Base-by-base conservation (phyloP, 2,888 invertebrate species). In the Aphidius colemani region DNA sequence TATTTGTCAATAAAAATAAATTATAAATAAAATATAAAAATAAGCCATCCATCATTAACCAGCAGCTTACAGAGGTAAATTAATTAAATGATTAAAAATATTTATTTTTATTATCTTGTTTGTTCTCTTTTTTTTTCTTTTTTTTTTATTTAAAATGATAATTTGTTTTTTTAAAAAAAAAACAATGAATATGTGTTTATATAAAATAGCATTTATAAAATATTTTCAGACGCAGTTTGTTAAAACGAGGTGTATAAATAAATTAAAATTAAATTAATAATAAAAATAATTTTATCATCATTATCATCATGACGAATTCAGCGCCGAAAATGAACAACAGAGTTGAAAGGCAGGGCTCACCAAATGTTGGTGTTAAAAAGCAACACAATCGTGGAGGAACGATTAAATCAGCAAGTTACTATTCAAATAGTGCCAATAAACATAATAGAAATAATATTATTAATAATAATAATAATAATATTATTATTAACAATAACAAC, bases 231-330 rank as follows among this genome's bases (percentile, higher is more conserved):
- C 63, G 66, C 60, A 53, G 58, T 45, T 39, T n/a, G 18, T 53
- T 45, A 51, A 30, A 30, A 30, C 3, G 5, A 4, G 30, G 30
- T 30, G 30, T 30, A 30, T 30, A 30, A 30, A 30, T 30, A 5
- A 30, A 2, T 30, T 40, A 46, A 30, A 11, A 59, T 61, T 13
- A 50, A 58, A 53, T 63, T 18, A 18, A 30, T 30, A 30, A 30
- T 30, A 30, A 30, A 5, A 30, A 30, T 30, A 30, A 30, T 30
- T 30, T 30, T 30, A 30, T 30, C 30, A 30, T 30, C 30, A 30
- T 30, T 49, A 48, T 65, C 66, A 68, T 67, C 66, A 81, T 82
- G 82, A 82, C 82, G 72, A 82, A 82, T 70, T 81, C 81, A 64
- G 76, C 76, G 69, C 81, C 82, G 40, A 82, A 82, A 69, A 70